Percentiles rank a stretch among this genome's conserved stretches.
These are phyloP conservation scores for Poecilia gillii DNA, from an alignment of 2,797 vertebrate species.

Conservation along the genomic window DNA sequence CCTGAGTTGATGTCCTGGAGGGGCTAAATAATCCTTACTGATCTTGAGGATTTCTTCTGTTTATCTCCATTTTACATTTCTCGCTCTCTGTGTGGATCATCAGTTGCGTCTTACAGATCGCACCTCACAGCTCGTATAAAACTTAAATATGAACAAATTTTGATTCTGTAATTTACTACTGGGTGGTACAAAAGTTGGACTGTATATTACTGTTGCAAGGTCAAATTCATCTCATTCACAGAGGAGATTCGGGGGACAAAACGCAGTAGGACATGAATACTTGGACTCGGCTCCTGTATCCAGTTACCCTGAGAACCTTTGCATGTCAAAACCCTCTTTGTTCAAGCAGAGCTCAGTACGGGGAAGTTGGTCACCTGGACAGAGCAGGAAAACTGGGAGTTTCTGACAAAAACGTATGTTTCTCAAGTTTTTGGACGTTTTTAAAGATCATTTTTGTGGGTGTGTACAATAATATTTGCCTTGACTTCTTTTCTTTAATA, in stretches of 20 bases:
- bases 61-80: too few relatives aligned
- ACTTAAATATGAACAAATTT: too few relatives aligned
- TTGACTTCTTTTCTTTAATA: background rate
- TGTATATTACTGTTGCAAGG: too few relatives aligned
- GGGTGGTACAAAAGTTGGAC: too few relatives aligned
- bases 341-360: background rate
- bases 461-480: background rate
- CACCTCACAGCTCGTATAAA: too few relatives aligned
- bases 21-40: too few relatives aligned
- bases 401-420: background rate
- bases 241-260: slow-evolving; percentile 1
- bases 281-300: slow-evolving; percentile 10
- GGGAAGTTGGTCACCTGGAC: background rate
- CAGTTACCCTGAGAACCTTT: slow-evolving; percentile 16
- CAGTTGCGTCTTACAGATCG: too few relatives aligned
- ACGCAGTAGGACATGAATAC: background rate
- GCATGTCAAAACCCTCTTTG: slow-evolving; percentile 22
- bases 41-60: too few relatives aligned
- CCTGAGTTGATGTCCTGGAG: too few relatives aligned
- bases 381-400: background rate
- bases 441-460: background rate
- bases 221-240: background rate
- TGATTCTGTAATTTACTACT: too few relatives aligned
- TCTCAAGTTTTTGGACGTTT: background rate
- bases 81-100: too few relatives aligned